These are phyloP conservation scores for Eudyptes chrysolophus DNA, from an alignment of 2,113 vertebrate species.

Conservation along the genomic window DNA sequence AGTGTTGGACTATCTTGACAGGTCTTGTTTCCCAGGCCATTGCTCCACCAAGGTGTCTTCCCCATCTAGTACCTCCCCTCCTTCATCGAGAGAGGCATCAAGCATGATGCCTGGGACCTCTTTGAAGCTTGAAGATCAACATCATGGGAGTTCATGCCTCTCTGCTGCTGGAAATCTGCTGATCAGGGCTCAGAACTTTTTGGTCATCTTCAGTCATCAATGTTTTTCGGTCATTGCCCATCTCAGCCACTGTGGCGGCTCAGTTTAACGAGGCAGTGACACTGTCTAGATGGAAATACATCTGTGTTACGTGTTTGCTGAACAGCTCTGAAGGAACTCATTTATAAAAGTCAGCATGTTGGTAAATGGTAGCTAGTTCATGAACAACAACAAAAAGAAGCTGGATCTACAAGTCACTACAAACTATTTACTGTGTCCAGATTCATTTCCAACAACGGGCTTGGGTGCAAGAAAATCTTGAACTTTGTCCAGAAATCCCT, in stretches of 20 bases:
- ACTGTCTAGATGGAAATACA: background rate
- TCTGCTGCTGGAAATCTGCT: background rate
- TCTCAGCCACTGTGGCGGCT: accelerated
- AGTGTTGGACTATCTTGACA: background rate
- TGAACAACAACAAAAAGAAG: background rate
- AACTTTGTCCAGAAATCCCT: slow-evolving; percentile 10
- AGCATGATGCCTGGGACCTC: background rate
- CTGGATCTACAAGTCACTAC: background rate
- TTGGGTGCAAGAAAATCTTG: slow-evolving; percentile 23
- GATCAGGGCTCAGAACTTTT: background rate
- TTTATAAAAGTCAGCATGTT: slow-evolving; percentile 6
- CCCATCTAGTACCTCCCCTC: background rate
- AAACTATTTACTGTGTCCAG: slow-evolving; percentile 13
- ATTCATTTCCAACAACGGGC: background rate
- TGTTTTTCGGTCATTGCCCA: accelerated
- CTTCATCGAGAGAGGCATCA: background rate
- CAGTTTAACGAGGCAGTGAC: background rate
- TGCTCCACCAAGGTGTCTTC: background rate
- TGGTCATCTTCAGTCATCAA: background rate
- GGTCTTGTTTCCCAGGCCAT: background rate
- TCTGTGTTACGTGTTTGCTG: background rate
- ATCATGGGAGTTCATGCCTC: background rate
- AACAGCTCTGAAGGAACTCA: background rate
- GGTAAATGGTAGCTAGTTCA: slow-evolving; percentile 17
- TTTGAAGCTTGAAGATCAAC: background rate